These are phyloP conservation scores for Stylophora pistillata DNA, from an alignment of 64 coral and sea anemone genomes.

Conservation along the genomic window DNA sequence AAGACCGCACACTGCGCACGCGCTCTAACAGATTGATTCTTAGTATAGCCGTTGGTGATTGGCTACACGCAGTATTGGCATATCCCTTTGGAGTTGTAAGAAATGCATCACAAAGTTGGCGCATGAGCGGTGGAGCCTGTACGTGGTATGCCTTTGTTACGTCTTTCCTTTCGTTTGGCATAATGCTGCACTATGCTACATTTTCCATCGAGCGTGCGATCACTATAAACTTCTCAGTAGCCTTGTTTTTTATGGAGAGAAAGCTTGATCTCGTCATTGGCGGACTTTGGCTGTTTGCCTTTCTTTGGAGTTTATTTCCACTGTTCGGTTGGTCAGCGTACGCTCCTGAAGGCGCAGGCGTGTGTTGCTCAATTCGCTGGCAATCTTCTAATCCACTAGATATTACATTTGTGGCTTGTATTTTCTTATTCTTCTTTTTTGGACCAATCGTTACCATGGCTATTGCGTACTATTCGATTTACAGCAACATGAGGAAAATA, in stretches of 20 bases:
- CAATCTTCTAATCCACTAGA: neutral
- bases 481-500: constrained; percentile 21
- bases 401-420: neutral
- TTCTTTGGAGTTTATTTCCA: constrained; percentile 13
- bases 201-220: constrained; percentile 29
- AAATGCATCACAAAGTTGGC: neutral
- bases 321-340: constrained; percentile 45
- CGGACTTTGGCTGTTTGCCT: constrained; percentile 1
- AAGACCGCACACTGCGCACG: neutral
- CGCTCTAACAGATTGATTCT: constrained; percentile 6
- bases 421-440: constrained; percentile 31
- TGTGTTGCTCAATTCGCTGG: constrained; percentile 7
- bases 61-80: constrained; percentile 11
- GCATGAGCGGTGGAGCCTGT: neutral
- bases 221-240: neutral
- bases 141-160: constrained; percentile 26
- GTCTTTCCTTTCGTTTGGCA: constrained; percentile 2
- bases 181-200: constrained; percentile 17
- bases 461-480: constrained; percentile 5
- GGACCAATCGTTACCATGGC: neutral
- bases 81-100: constrained; percentile 14
- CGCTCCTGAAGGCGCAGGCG: neutral
- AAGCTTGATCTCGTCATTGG: neutral
- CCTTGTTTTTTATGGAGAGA: neutral
- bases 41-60: constrained; percentile 29